Conservation (phyloP, 2,113 vertebrate genomes). For the Dromaius novaehollandiae region DNA sequence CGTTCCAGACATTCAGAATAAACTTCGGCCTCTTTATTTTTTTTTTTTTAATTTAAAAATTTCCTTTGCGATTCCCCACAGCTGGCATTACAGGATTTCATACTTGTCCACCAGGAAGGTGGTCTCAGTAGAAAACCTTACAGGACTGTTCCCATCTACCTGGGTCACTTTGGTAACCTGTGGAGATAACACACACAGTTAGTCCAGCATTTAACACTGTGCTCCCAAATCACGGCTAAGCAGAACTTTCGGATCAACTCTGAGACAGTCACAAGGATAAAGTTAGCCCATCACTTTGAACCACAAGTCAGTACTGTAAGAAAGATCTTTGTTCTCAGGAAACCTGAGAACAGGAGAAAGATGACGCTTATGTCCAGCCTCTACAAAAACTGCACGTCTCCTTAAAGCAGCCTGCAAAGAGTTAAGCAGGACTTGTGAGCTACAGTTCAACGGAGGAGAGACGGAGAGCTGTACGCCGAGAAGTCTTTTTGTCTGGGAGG, state of each 20-base stretch:
- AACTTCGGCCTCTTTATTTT: slow-evolving; percentile 54
- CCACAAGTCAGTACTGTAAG: neutral
- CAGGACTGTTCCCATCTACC: slow-evolving; percentile 88
- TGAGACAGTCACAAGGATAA: rapidly evolving
- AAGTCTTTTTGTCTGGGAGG: neutral
- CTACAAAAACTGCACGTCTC: rapidly evolving
- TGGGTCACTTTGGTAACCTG: slow-evolving; percentile 96
- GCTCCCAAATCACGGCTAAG: rapidly evolving
- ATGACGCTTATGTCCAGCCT: neutral
- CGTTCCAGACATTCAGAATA: slow-evolving; percentile 70
- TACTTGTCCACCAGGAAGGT: slow-evolving; percentile 97
- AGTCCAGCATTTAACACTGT: rapidly evolving
- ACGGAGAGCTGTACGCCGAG: neutral
- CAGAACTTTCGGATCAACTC: rapidly evolving
- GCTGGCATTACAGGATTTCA: slow-evolving; percentile 89
- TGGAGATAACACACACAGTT: neutral
- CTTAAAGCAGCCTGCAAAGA: neutral
- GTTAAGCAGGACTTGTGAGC: rapidly evolving
- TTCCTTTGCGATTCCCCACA: slow-evolving; percentile 10
- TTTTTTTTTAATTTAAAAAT: slow-evolving; percentile 68
- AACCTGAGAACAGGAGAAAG: neutral
- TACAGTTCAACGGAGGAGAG: neutral
- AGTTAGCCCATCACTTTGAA: rapidly evolving
- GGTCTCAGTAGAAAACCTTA: slow-evolving; percentile 93
- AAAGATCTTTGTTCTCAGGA: neutral